These are phyloP conservation scores for Microplitis manilae DNA, from an alignment of 2,888 invertebrate genomes.

Conservation along the genomic window DNA sequence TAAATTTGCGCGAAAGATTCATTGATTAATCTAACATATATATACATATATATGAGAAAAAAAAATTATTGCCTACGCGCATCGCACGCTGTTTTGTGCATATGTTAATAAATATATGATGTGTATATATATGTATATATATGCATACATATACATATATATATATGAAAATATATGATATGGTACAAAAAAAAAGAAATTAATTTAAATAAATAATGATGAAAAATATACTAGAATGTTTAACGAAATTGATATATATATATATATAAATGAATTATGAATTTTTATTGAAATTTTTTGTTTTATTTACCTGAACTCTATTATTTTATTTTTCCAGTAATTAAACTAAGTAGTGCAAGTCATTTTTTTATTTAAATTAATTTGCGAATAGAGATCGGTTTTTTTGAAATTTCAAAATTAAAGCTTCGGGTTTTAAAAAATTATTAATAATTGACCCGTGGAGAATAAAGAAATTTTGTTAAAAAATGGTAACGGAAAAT, in stretches of 20 bases:
- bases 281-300: slow-evolving; percentile 64
- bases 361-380: too few species aligned
- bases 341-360: not conserved
- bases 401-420: too few species aligned
- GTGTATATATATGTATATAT: slow-evolving; percentile 32
- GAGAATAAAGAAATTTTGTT: too few species aligned
- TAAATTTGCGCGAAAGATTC: not conserved
- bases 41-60: slow-evolving; percentile 20
- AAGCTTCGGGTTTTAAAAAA: too few species aligned
- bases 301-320: slow-evolving; percentile 10
- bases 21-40: slow-evolving; percentile 16
- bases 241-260: slow-evolving; percentile 64
- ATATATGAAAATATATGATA: slow-evolving; percentile 54
- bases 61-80: slow-evolving; percentile 44
- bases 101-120: slow-evolving; percentile 52
- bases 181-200: slow-evolving; percentile 65
- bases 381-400: too few species aligned
- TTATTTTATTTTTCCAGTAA: not conserved
- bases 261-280: slow-evolving; percentile 62
- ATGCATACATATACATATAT: slow-evolving; percentile 42
- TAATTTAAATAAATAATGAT: slow-evolving; percentile 43
- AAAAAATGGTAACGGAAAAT: too few species aligned
- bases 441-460: too few species aligned
- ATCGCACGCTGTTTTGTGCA: slow-evolving; percentile 55
- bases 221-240: slow-evolving; percentile 69